Evolutionary conservation across 2,113 vertebrate genomes (phyloP).

Genomic region (Laticauda colubrina): DNA sequence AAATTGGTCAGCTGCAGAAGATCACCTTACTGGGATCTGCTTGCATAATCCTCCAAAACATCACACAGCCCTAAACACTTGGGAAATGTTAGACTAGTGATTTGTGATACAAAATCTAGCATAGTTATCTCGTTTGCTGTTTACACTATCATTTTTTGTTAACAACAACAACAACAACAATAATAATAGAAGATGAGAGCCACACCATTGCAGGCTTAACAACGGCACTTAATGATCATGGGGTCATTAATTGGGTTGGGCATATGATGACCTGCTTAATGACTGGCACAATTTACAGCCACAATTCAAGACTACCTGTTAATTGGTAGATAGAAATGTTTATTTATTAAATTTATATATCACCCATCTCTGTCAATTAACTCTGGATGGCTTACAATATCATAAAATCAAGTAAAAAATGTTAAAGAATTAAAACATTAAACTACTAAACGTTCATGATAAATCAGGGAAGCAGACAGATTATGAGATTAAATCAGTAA

Average conservation of each 20-base stretch:
- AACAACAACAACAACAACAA: no score
- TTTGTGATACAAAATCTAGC: no score
- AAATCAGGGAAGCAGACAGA: background rate
- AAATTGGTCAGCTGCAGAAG: no score
- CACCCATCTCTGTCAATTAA: background rate
- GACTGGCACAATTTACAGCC: background rate
- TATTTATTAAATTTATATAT: background rate
- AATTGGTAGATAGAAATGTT: background rate
- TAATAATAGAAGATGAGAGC: no score
- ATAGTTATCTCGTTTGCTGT: no score
- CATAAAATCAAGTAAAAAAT: background rate
- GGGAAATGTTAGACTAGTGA: no score
- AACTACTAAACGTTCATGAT: background rate
- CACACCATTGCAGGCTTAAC: background rate
- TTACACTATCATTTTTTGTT: no score
- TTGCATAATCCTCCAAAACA: no score
- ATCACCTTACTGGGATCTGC: no score
- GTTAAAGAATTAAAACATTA: background rate
- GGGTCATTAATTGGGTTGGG: background rate
- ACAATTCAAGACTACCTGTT: background rate
- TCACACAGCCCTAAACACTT: no score
- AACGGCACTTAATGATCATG: background rate
- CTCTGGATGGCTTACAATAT: background rate
- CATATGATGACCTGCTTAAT: background rate
- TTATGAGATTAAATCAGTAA: no score